Evolutionary conservation across 1,140 invertebrate species (phyloP), one percentile per base, ranked within the genome.

Genomic region (Physella acuta): DNA sequence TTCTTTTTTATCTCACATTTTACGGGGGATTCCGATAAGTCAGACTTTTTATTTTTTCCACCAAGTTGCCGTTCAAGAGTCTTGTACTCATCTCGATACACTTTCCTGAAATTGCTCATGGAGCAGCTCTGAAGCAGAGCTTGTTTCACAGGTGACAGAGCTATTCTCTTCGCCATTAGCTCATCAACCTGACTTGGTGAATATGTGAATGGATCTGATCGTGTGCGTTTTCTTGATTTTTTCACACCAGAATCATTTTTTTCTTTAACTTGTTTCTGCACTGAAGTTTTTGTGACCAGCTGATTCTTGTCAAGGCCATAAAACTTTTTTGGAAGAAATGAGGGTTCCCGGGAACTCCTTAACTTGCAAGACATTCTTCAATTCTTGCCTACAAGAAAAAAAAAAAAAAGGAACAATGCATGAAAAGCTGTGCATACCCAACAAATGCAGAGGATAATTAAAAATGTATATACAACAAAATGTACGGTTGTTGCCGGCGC

Each of bases 321-420:
- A 34, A 74, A 74, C n/a, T 56, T 71, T 31, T 39, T 71, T 16
- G 66, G 39, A 49, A 52, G 39, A 39, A 71, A 69, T 37, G 59
- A 8, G 26, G 70, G n/a, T n/a, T n/a, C n/a, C n/a, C n/a, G n/a
- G n/a, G n/a, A n/a, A n/a, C n/a, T n/a, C n/a, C n/a, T n/a, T n/a
- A n/a, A n/a, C n/a, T n/a, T n/a, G n/a, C n/a, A n/a, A n/a, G n/a
- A n/a, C n/a, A n/a, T n/a, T n/a, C n/a, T n/a, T n/a, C n/a, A n/a
- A n/a, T n/a, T n/a, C n/a, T n/a, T n/a, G n/a, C n/a, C n/a, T n/a
- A n/a, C n/a, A n/a, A n/a, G n/a, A n/a, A n/a, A n/a, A n/a, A n/a
- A n/a, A n/a, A n/a, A n/a, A n/a, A n/a, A n/a, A n/a, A n/a, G n/a
- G n/a, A n/a, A n/a, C n/a, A n/a, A n/a, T n/a, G n/a, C n/a, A n/a